phyloP scores from a whole-genome alignment of 2,113 vertebrate genomes.

The Rostratula benghalensis region DNA sequence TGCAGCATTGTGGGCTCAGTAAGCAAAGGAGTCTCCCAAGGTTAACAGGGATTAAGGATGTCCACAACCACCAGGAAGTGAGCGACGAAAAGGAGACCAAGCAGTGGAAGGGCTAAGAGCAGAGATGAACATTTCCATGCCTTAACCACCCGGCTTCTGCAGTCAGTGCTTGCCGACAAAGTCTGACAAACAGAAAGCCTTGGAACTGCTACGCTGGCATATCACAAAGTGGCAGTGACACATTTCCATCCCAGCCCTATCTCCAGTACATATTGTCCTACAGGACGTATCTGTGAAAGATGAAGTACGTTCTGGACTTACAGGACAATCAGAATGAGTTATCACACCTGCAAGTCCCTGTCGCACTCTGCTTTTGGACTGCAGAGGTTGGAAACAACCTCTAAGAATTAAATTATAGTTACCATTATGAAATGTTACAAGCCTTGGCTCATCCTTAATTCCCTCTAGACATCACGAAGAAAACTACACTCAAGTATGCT shows the following conservation, averaged over 20 bases:
- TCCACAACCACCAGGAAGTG: neutral
- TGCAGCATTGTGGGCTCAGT: rapidly evolving
- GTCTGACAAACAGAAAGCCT: neutral
- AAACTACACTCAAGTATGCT: neutral
- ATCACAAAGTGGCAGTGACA: neutral
- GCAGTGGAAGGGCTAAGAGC: neutral
- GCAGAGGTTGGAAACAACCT: neutral
- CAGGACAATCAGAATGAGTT: neutral
- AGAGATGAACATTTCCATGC: neutral
- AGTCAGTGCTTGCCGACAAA: neutral
- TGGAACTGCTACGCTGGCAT: neutral
- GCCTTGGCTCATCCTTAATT: neutral
- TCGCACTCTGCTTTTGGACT: neutral
- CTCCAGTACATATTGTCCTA: neutral
- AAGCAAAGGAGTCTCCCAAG: neutral
- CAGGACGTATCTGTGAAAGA: neutral
- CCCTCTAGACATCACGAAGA: neutral
- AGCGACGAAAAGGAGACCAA: neutral
- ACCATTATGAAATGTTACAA: neutral
- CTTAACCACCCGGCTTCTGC: neutral
- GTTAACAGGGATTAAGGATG: neutral
- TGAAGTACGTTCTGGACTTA: neutral
- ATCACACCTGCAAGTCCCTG: neutral
- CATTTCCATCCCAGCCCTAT: neutral
- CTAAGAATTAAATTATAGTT: neutral